Evolutionary conservation across 2,113 vertebrate genomes (phyloP), one percentile per base, ranked within the genome.

Genomic region (Lutjanus erythropterus): DNA sequence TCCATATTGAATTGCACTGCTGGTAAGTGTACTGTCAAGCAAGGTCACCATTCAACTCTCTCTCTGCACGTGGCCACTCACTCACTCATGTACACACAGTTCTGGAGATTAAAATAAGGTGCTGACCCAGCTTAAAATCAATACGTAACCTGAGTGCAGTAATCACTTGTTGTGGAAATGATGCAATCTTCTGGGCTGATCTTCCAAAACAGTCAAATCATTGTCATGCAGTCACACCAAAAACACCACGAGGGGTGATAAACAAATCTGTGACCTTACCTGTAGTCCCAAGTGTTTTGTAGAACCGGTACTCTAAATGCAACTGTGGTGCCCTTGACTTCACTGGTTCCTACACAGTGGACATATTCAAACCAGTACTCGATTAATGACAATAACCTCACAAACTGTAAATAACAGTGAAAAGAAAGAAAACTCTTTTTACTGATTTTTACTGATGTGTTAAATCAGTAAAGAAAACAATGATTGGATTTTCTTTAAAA

Each of bases 281-380:
- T 41, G 96, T 93, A 83, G 94, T 97, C 88, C 98, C 98, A 18
- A 99, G 95, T 29, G 97, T 98, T 91, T 99, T 99, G 94, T 99
- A 99, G 95, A 98, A 99, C 87, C 97, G 96, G 94, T 98, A 99
- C 81, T 99, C 97, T 94, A 99, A 95, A 94, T 99, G 98, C 86
- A 99, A 96, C 92, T 99, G 97, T 25, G 98, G 98, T 46, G 98
- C 97, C 82, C 98, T 96, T 4, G 98, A 99, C 93, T 99, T 99
- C 86, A 99, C 97, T 89, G 97, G 97, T 95, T 99, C 98, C 98
- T 99, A 86, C 62, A 93, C 89, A 23, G 69, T 62, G 81, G 88
- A 55, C 50, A 86, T 27, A 65, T 81, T 39, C 56, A 75, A 85
- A 79, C 47, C n/a, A 73, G 16, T 15, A 23, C 2, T 73, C 9